Evolutionary conservation across 2,113 vertebrate genomes (phyloP).

Genomic region (Alexandromys fortis): DNA sequence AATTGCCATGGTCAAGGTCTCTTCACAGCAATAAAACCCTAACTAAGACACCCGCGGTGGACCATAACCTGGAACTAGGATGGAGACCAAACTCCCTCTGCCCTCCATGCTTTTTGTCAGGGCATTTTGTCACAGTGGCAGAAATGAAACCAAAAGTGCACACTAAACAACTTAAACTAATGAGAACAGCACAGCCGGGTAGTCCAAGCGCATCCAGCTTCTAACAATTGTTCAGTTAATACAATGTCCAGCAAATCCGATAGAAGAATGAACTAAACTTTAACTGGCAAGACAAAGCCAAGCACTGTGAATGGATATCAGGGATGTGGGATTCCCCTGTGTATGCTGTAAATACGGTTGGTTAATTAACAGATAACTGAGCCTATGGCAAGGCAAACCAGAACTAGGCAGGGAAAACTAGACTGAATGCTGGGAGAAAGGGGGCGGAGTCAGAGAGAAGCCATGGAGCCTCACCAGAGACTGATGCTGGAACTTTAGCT

Average conservation of each 20-base stretch:
- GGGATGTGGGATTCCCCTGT: too few relatives aligned
- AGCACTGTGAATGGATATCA: neutral
- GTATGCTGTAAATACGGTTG: too few relatives aligned
- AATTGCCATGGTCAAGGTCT: neutral
- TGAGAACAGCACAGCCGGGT: neutral
- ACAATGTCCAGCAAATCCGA: neutral
- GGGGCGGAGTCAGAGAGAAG: too few relatives aligned
- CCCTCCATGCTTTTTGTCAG: neutral
- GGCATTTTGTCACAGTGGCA: neutral
- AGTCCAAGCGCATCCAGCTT: neutral
- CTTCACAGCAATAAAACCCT: neutral
- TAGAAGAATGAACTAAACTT: neutral
- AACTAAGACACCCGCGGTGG: neutral
- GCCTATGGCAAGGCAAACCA: too few relatives aligned
- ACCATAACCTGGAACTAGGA: neutral
- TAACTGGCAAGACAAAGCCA: constrained; percentile 39
- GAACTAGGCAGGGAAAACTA: too few relatives aligned
- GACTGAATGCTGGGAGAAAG: too few relatives aligned
- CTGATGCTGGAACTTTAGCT: too few relatives aligned
- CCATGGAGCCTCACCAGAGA: too few relatives aligned
- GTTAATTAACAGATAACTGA: too few relatives aligned
- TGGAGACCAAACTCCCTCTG: neutral
- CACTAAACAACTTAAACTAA: constrained; percentile 4
- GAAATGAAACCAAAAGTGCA: neutral
- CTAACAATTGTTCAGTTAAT: neutral